Evolutionary conservation across 2,113 vertebrate species (phyloP).

Genomic region (Hemiscyllium ocellatum): DNA sequence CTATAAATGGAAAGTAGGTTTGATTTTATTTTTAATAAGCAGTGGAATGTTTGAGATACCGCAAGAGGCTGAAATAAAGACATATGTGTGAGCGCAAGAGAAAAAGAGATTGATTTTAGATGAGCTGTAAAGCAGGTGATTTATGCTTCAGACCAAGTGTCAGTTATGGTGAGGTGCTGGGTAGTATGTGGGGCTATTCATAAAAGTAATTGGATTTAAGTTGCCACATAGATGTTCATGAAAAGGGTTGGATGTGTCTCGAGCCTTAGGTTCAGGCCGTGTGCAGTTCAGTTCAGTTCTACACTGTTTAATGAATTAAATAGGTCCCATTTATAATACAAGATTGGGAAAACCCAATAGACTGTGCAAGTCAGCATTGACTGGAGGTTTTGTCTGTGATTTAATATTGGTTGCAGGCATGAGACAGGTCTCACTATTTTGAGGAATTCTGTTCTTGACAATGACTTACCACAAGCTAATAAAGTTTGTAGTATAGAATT

Average conservation of each 20-base stretch:
- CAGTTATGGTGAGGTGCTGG: not conserved
- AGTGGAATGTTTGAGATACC: not conserved
- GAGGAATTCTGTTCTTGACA: not conserved
- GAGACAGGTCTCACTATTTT: not conserved
- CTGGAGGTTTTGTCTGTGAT: not conserved
- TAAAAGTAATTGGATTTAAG: not conserved
- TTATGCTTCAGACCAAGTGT: not conserved
- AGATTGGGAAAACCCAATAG: not conserved
- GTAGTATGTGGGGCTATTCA: not conserved
- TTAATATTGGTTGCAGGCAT: not conserved
- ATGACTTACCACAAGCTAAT: not conserved
- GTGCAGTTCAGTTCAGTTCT: not conserved
- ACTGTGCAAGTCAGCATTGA: not conserved
- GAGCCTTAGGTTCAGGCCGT: not conserved
- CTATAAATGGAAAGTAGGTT: not conserved
- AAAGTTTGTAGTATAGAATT: not conserved
- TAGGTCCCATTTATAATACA: not conserved
- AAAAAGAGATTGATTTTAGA: not conserved
- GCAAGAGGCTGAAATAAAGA: constrained; percentile 3
- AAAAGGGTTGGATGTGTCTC: not conserved
- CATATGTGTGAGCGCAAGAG: not conserved
- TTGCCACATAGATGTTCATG: not conserved
- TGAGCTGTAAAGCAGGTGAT: not conserved
- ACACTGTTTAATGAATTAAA: not conserved
- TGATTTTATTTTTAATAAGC: not conserved